Conservation (phyloP, 2,888 invertebrate species). For the Luperina nickerlii region DNA sequence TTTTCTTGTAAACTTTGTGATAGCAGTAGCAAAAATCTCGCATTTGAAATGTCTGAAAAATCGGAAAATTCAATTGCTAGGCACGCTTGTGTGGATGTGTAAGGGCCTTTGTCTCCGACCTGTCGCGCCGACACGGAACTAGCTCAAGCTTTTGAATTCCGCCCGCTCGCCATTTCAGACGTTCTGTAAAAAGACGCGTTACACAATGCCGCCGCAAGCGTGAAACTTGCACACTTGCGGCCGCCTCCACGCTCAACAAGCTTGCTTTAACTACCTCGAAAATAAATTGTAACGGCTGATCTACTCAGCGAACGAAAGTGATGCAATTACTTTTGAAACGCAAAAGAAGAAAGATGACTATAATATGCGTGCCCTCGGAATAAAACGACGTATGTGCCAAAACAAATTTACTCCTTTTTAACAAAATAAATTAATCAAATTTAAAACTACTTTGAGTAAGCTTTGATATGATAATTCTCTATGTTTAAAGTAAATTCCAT, state of each 20-base stretch:
- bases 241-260: conserved; percentile 67
- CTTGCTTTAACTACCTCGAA: conserved; percentile 65
- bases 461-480: no score
- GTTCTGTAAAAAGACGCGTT: conserved; percentile 77
- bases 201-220: conserved; percentile 67
- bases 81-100: conserved; percentile 62
- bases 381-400: no score
- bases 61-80: conserved; percentile 44
- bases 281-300: no score
- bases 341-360: no score
- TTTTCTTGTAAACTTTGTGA: conserved; percentile 1
- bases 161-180: conserved; percentile 73
- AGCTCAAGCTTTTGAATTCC: conserved; percentile 78
- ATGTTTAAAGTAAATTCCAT: no score
- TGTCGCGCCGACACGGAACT: conserved; percentile 71
- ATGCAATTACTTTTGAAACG: no score
- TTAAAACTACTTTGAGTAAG: no score
- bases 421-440: no score
- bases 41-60: conserved; percentile 36
- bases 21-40: conserved; percentile 20
- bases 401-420: no score
- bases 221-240: conserved; percentile 76
- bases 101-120: conserved; percentile 72
- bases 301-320: no score
- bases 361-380: no score